Evolutionary conservation across 2,797 vertebrate genomes (phyloP).

Genomic region (Telmatherina bonti): DNA sequence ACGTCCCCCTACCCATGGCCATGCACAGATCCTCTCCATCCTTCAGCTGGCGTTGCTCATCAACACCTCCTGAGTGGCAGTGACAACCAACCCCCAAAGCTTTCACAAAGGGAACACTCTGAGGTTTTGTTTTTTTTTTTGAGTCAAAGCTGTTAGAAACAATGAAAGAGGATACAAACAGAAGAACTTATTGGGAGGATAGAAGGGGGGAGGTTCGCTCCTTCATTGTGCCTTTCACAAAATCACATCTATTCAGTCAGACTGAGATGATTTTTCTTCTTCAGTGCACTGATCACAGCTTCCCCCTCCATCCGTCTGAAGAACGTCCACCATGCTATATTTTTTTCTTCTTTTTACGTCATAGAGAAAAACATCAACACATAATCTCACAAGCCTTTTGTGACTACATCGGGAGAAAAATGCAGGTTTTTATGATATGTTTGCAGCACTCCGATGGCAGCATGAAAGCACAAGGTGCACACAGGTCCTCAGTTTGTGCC

Average conservation of each 20-base stretch:
- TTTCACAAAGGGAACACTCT: constrained; percentile 40
- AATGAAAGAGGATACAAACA: constrained; percentile 24
- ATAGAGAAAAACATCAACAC: constrained; percentile 51
- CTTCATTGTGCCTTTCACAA: constrained; percentile 83
- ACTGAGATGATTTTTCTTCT: constrained; percentile 27
- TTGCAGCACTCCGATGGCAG: constrained; percentile 45
- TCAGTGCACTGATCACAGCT: constrained; percentile 45
- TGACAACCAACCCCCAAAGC: constrained; percentile 45
- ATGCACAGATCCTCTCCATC: constrained; percentile 16
- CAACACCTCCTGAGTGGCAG: constrained; percentile 67
- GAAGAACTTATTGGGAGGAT: constrained; percentile 50
- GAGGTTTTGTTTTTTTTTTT: constrained; percentile 35
- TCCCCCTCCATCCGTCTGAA: constrained; percentile 40
- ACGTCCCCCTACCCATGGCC: background rate
- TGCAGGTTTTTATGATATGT: constrained; percentile 49
- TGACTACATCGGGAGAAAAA: constrained; percentile 45
- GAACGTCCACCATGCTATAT: constrained; percentile 75
- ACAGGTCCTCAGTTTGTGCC: constrained; percentile 39
- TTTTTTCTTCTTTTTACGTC: constrained; percentile 25
- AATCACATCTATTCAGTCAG: constrained; percentile 55
- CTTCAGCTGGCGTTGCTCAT: constrained; percentile 81
- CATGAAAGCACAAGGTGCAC: constrained; percentile 51
- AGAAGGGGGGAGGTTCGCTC: constrained; percentile 67
- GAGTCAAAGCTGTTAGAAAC: constrained; percentile 25
- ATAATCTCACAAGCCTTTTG: constrained; percentile 53